These are phyloP conservation scores for Ptychochromis oligacanthus DNA, from an alignment of 2,113 vertebrate genomes.

Conservation along the genomic window DNA sequence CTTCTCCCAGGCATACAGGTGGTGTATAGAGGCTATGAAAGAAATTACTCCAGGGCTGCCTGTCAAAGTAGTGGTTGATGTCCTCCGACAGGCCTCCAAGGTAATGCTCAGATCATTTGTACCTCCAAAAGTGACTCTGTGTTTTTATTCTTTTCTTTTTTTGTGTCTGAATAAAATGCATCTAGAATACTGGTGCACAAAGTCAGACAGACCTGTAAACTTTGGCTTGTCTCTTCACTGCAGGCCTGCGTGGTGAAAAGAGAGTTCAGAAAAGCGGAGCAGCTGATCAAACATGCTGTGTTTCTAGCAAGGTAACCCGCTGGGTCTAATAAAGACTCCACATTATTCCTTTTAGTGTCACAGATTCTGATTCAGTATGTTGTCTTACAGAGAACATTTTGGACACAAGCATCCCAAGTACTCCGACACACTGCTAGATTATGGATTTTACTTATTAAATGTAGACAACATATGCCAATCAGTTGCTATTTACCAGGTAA, in stretches of 20 bases:
- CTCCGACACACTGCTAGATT: slow-evolving; percentile 97
- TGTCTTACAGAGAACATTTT: slow-evolving; percentile 91
- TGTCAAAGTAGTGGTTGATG: slow-evolving; percentile 97
- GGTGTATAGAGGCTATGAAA: slow-evolving; percentile 99
- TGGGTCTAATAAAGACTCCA: not conserved
- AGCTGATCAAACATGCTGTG: slow-evolving; percentile 98
- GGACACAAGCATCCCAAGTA: slow-evolving; percentile 99
- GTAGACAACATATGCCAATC: slow-evolving; percentile 99
- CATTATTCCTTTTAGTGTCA: not conserved
- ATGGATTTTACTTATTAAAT: slow-evolving; percentile 98
- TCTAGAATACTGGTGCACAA: not conserved
- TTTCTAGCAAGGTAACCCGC: slow-evolving; percentile 91
- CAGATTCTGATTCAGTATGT: slow-evolving; percentile 6
- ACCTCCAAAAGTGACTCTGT: not conserved
- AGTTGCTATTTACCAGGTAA: slow-evolving; percentile 97
- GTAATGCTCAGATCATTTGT: slow-evolving; percentile 35
- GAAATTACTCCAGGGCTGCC: slow-evolving; percentile 94
- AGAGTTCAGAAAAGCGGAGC: slow-evolving; percentile 98
- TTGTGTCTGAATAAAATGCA: not conserved
- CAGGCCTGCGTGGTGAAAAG: slow-evolving; percentile 98
- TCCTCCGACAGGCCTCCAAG: slow-evolving; percentile 97
- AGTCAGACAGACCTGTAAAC: not conserved
- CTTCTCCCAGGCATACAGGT: slow-evolving; percentile 90
- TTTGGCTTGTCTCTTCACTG: not conserved
- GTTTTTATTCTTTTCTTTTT: too few species aligned